A percentile compares a stretch with the other conserved stretches of the same genome.
These are phyloP conservation scores for Drosophila siamana DNA, from an alignment of 2,888 invertebrate species.

Conservation along the genomic window DNA sequence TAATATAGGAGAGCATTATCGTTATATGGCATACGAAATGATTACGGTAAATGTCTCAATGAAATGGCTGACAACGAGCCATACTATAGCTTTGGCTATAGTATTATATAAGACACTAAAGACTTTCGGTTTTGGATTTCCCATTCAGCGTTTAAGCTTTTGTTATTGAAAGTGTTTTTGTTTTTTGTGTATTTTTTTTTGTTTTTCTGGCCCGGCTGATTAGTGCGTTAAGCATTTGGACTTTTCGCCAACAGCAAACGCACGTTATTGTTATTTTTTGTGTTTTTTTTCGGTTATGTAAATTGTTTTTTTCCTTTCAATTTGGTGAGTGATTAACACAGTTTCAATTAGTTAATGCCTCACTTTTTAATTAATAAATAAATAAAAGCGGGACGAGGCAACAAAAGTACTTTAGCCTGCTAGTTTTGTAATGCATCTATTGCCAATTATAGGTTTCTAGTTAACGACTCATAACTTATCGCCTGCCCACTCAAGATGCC, in stretches of 20 bases:
- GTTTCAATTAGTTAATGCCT: constrained; percentile 24
- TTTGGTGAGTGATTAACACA: constrained; percentile 15
- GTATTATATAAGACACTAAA: constrained; percentile 52
- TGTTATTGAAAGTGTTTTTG: constrained; percentile 65
- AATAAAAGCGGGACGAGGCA: not conserved
- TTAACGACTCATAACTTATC: constrained; percentile 7
- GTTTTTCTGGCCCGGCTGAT: constrained; percentile 38
- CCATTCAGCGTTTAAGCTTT: constrained; percentile 48
- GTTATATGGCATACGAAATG: constrained; percentile 39
- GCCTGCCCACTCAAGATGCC: constrained; percentile 17
- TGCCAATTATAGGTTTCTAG: constrained; percentile 7
- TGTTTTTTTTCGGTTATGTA: constrained; percentile 50
- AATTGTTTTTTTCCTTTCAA: constrained; percentile 49
- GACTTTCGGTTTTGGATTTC: constrained; percentile 54
- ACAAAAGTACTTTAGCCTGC: not conserved
- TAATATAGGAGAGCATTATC: constrained; percentile 5
- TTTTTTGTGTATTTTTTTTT: constrained; percentile 1
- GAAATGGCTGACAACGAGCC: constrained; percentile 13
- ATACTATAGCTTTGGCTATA: not conserved
- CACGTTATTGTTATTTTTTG: constrained; percentile 46
- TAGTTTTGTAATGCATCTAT: not conserved
- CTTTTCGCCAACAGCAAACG: constrained; percentile 46
- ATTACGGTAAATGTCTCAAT: constrained; percentile 62
- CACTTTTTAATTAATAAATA: constrained; percentile 7
- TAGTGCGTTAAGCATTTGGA: constrained; percentile 65